A percentile compares a stretch with the other conserved stretches of the same genome.
phyloP scores from a whole-genome alignment of 2,888 invertebrate genomes.

The Ophraella communa region DNA sequence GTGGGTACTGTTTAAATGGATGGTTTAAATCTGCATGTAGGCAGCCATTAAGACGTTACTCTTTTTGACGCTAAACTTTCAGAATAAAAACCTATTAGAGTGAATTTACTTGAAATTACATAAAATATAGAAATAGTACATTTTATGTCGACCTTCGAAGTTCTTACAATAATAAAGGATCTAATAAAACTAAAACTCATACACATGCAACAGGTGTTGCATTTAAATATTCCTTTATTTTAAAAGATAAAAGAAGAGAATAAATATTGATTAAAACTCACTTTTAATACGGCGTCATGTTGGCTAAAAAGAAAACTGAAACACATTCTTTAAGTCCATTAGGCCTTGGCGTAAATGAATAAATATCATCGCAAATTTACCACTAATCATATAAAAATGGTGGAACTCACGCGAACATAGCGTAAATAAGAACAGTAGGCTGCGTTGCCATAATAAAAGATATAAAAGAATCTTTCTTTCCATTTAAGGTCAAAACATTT shows the following conservation, averaged over 20 bases:
- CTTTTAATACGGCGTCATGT: conserved; percentile 27
- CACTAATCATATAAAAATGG: conserved; percentile 28
- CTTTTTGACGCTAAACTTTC: too few relatives aligned
- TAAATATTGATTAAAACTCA: conserved; percentile 31
- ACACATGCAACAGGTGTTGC: conserved; percentile 14
- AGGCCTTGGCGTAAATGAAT: conserved; percentile 30
- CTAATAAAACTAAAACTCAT: conserved; percentile 9
- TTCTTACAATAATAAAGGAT: conserved; percentile 8
- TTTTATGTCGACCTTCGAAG: too few relatives aligned
- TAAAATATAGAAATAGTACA: too few relatives aligned
- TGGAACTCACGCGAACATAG: conserved; percentile 38
- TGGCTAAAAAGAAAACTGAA: conserved; percentile 20
- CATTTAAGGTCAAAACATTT: too few relatives aligned
- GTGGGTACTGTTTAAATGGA: too few relatives aligned
- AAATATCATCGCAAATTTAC: conserved; percentile 26
- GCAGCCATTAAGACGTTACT: too few relatives aligned
- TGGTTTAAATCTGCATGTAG: background rate
- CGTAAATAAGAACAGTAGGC: conserved; percentile 35
- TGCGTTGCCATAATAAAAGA: too few relatives aligned
- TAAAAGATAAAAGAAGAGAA: conserved; percentile 20
- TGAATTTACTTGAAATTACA: too few relatives aligned
- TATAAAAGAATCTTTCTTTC: too few relatives aligned
- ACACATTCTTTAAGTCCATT: conserved; percentile 12
- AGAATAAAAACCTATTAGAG: too few relatives aligned
- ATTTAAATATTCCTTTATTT: conserved; percentile 21